Evolutionary conservation across 2,797 vertebrate species (phyloP).

Genomic region (Phoxinus dragarum): DNA sequence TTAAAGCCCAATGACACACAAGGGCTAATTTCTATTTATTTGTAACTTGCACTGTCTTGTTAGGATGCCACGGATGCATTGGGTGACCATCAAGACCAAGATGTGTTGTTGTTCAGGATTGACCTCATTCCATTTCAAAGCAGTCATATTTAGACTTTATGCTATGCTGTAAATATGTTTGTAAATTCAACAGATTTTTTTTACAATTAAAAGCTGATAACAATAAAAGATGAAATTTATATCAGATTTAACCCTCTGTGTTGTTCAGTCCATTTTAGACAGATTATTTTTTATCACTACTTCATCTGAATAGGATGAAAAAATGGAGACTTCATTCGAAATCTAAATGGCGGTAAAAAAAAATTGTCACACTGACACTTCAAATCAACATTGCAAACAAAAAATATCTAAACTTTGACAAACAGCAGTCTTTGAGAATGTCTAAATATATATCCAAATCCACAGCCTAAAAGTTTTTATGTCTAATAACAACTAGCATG

Average conservation of each 20-base stretch:
- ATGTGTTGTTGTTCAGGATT: not conserved
- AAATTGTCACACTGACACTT: not conserved
- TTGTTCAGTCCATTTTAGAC: not conserved
- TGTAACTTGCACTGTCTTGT: not conserved
- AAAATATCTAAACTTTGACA: no score
- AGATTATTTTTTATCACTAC: not conserved
- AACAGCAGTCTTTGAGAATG: no score
- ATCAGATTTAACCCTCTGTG: no score
- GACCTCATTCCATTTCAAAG: not conserved
- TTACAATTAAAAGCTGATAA: not conserved
- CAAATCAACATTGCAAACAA: not conserved
- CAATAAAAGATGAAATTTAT: not conserved
- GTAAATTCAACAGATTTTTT: not conserved
- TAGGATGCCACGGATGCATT: not conserved
- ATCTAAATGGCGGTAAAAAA: not conserved
- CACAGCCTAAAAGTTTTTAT: not conserved
- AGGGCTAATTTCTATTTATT: not conserved
- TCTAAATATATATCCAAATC: not conserved
- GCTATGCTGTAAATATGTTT: not conserved
- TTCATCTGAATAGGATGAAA: not conserved
- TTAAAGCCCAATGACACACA: not conserved
- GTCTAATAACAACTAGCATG: not conserved
- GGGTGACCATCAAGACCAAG: conserved; percentile 4
- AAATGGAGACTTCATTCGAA: no score
- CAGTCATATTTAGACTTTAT: not conserved